A percentile compares a stretch with the other conserved stretches of the same genome.
These are phyloP conservation scores for Phacellophora camtschatica DNA, from an alignment of 30 jellyfish, hydroid and myxozoan genomes.

Conservation along the genomic window DNA sequence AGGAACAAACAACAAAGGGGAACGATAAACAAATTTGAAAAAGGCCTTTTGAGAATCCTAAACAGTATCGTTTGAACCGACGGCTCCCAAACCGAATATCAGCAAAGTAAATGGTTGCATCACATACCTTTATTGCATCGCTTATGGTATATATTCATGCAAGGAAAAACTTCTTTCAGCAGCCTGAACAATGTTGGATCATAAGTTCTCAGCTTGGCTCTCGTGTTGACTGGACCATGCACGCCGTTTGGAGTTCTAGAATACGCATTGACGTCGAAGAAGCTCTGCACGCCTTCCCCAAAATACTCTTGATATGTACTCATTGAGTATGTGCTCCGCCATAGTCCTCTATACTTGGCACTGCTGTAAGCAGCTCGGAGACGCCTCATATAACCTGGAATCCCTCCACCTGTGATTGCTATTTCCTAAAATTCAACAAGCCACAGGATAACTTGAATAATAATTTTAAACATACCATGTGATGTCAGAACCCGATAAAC, in stretches of 20 bases:
- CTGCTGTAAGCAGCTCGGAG: constrained; percentile 52
- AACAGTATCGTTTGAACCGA: too few species aligned
- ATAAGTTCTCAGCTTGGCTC: constrained; percentile 56
- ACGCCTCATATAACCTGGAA: constrained; percentile 62
- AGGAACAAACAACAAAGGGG: too few species aligned
- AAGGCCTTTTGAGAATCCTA: too few species aligned
- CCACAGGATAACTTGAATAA: too few species aligned
- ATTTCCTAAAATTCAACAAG: constrained; percentile 22
- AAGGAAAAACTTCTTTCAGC: constrained; percentile 66
- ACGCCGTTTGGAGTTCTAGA: constrained; percentile 66
- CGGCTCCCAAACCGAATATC: too few species aligned
- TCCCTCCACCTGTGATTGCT: constrained; percentile 72
- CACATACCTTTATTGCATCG: constrained; percentile 70
- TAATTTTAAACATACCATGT: too few species aligned
- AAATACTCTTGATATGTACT: constrained; percentile 67
- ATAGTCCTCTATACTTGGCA: constrained; percentile 64
- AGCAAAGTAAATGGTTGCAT: too few species aligned
- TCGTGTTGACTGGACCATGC: constrained; percentile 69
- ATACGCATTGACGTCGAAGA: constrained; percentile 68
- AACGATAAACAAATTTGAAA: too few species aligned
- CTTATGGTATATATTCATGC: constrained; percentile 60
- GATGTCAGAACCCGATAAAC: too few species aligned
- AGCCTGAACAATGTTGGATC: constrained; percentile 65
- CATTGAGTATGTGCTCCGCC: constrained; percentile 80
- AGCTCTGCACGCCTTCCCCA: constrained; percentile 83